Base-by-base conservation (phyloP, 2,888 invertebrate genomes). In the Theretra japonica region DNA sequence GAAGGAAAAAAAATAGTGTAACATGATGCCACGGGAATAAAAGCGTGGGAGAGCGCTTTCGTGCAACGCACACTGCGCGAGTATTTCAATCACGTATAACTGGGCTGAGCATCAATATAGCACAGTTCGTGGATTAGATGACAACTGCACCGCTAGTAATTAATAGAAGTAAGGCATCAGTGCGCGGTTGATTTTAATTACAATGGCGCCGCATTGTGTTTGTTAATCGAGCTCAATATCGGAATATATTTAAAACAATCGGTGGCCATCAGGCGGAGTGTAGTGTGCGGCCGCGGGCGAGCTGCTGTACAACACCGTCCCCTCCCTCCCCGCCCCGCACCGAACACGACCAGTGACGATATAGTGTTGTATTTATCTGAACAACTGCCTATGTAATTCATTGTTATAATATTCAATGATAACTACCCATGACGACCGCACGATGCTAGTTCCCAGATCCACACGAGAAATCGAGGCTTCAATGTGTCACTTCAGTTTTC, bases 201-300 rank as follows among this genome's bases (percentile, higher is more conserved):
- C 3, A 11, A 11, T 33, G 21, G 4, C 15, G 21, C 33, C 60
- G 30, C n/a, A 15, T 62, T 21, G 33, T 62, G 33, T 62, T 21
- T 33, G 33, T 62, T 21, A n/a, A 33, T n/a, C 33, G 33, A 33
- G 21, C 11, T 62, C 33, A 15, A 21, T 62, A 33, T 21, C 21
- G 30, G 33, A 21, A 62, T 33, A 41, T 25, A 28, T 33, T 33
- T n/a, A 62, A 62, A 33, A 41, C n/a, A 33, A 62, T 33, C 21
- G 21, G 33, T 8, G 19, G 30, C 15, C 30, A 60, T 60, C 60
- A 17, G 28, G 30, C n/a, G 30, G 30, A 28, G n/a, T 23, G n/a
- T n/a, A 59, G 58, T 70, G 70, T 41, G 65, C 25, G 56, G 56
- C 53, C 21, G n/a, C 25, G 21, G 30, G 28, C 70, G 21, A 53